These are phyloP conservation scores for Stichopus chloronotus DNA, from an alignment of 35 echinoderm and acorn worm genomes.

Conservation along the genomic window DNA sequence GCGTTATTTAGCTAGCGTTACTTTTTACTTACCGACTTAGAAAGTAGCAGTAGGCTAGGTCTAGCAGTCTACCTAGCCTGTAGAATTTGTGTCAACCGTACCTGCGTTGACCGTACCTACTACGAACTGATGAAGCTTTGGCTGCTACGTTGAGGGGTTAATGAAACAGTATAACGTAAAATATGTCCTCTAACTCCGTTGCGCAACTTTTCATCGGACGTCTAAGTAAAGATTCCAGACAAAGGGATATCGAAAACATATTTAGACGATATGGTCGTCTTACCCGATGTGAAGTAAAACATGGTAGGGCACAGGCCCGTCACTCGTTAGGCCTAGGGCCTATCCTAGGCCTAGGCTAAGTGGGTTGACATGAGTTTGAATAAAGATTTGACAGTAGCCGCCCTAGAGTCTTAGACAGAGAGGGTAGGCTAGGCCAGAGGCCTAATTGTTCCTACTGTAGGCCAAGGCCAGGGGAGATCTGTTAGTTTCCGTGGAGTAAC, in stretches of 20 bases:
- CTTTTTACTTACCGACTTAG: too few species aligned
- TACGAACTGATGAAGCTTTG: too few species aligned
- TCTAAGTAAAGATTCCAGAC: conserved; percentile 81
- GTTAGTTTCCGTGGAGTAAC: too few species aligned
- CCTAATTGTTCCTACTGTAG: too few species aligned
- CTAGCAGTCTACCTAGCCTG: too few species aligned
- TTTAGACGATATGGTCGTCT: conserved; percentile 85
- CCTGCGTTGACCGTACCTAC: too few species aligned
- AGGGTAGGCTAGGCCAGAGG: neutral
- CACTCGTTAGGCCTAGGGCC: neutral
- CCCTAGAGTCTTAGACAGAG: neutral
- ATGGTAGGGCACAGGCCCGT: conserved; percentile 48
- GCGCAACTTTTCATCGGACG: conserved; percentile 93
- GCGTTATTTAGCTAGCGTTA: too few species aligned
- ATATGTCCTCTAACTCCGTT: neutral
- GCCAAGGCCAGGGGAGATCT: too few species aligned
- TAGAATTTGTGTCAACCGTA: too few species aligned
- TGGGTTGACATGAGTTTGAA: neutral
- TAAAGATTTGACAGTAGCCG: neutral
- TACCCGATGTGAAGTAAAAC: conserved; percentile 91
- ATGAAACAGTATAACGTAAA: too few species aligned
- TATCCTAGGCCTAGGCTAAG: neutral
- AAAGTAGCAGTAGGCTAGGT: too few species aligned
- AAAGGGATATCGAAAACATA: conserved; percentile 91
- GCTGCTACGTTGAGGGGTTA: too few species aligned